Conservation (phyloP, 1,140 invertebrate species). For the Pseudomyrmex sp. region DNA sequence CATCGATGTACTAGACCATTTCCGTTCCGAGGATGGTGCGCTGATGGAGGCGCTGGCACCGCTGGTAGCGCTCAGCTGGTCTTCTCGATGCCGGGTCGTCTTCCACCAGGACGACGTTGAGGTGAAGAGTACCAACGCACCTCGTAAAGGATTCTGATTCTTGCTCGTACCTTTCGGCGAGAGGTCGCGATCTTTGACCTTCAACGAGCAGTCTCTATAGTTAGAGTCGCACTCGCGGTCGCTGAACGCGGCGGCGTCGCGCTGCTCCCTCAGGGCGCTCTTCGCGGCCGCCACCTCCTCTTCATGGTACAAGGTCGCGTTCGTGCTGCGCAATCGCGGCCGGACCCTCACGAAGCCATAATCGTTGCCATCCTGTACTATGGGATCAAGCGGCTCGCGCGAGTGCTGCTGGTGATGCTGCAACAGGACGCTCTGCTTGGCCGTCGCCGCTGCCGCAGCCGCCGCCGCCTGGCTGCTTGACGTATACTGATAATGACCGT, state of each 20-base stretch:
- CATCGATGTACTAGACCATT: conserved; percentile 70
- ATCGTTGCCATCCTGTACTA: conserved; percentile 76
- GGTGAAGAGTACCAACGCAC: conserved; percentile 82
- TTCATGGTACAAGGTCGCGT: conserved; percentile 78
- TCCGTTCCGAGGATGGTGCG: conserved; percentile 60
- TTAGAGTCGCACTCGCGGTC: conserved; percentile 76
- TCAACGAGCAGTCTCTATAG: conserved; percentile 70
- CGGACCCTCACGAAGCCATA: conserved; percentile 84
- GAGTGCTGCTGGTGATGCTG: conserved; percentile 73
- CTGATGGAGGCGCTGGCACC: not conserved
- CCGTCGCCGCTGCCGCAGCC: conserved; percentile 32
- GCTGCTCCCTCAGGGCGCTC: conserved; percentile 70
- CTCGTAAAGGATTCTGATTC: conserved; percentile 79
- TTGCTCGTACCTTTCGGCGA: conserved; percentile 72
- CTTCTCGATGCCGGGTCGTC: conserved; percentile 79
- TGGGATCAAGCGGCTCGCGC: conserved; percentile 59
- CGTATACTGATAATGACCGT: conserved; percentile 73
- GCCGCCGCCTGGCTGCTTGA: conserved; percentile 55
- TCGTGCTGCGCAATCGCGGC: conserved; percentile 83
- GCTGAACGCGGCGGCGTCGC: conserved; percentile 73
- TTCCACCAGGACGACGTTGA: conserved; percentile 84
- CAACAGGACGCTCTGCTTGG: conserved; percentile 72
- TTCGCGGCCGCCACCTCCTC: conserved; percentile 71
- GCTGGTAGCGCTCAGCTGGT: conserved; percentile 65
- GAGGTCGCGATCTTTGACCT: conserved; percentile 69